Evolutionary conservation across 1,140 invertebrate species (phyloP), one percentile per base, ranked within the genome.

Genomic region (Oryctes rhinoceros): DNA sequence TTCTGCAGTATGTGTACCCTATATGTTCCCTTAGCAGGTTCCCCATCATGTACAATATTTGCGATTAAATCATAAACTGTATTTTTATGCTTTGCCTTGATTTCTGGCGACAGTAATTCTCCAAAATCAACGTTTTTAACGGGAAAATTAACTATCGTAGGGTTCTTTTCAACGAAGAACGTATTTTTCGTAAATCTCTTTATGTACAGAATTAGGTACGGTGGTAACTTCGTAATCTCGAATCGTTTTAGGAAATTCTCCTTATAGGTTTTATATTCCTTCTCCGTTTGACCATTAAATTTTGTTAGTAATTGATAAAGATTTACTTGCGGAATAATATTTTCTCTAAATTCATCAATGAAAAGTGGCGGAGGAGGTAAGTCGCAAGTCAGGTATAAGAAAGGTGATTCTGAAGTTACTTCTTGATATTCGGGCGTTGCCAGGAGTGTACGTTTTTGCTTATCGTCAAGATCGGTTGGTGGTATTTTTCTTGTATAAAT

Each of bases 221-320:
- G 97, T 11, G 98, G 98, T 71, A 99, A 89, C 84, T 94, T 91
- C 0, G 96, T 97, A 37, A 99, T 95, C 90, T 99, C 96, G 90
- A 99, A 99, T 84, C 96, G 91, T 86, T 99, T 99, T 89, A 99
- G 90, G 85, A 97, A 97, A 86, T 98, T 99, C 86, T 99, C 98
- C 87, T 99, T 99, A 87, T 99, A 99, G 0, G 98, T 99, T 90
- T 99, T 99, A 87, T 99, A 99, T 88, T 99, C 99, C 88, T 99
- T 99, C 85, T 99, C 97, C 24, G 92, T 91, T 76, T 95, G 91
- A 3, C 98, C 98, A 89, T 99, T 99, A 87, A 99, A 99, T 89
- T 99, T 99, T 65, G 94, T 94, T 49, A 99, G 89, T 65, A 99
- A 89, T 74, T 95, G 95, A 84, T 96, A 97, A 20, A 99, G 90